Base-by-base conservation (phyloP, 2,797 vertebrate genomes). In the Ctenochaetus hawaiiensis region DNA sequence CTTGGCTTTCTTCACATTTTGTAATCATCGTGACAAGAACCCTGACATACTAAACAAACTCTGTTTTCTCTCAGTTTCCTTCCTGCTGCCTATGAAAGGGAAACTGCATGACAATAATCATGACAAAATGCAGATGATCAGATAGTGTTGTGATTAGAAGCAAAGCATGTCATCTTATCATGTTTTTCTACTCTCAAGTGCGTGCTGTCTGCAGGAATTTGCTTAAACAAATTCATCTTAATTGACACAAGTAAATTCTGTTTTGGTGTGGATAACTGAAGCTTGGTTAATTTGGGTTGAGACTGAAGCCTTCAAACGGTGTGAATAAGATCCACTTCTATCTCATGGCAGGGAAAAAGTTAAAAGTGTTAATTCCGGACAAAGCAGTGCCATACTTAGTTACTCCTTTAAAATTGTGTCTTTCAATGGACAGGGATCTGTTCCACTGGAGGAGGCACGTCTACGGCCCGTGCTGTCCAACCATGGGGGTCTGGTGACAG, bases 391-490 rank as follows among this genome's bases (percentile, higher is more conserved):
- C 20, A 10, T 13, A 20, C 1, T 59, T 26, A 34, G n/a, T 37
- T 44, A 51, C 64, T 30, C 49, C 37, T 72, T 59, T 13, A 20
- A 37, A 20, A 37, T 8, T 17, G 14, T 49, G 12, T 80, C 54
- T 58, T 65, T 37, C 68, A 14, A 0, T 64, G 57, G n/a, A 52
- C 88, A 96, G 96, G 77, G 78, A 47, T 83, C 86, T 11, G 83
- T 87, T 83, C 91, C 81, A 64, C 81, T 97, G 71, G 97, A 96
- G 74, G 96, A 98, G 57, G 96, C 96, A 23, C 95, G 97, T 26
- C 96, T 99, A 20, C 96, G 96, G 77, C 95, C 98, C 0, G 90
- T 97, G 58, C 90, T 97, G 44, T 93, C 96, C 0, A 92, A 95
- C 88, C 95, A 93, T 43, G 91, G 92, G 18, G 78, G 90, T 66